phyloP scores from a whole-genome alignment of 2,113 vertebrate species.

The Corvus moneduloides region DNA sequence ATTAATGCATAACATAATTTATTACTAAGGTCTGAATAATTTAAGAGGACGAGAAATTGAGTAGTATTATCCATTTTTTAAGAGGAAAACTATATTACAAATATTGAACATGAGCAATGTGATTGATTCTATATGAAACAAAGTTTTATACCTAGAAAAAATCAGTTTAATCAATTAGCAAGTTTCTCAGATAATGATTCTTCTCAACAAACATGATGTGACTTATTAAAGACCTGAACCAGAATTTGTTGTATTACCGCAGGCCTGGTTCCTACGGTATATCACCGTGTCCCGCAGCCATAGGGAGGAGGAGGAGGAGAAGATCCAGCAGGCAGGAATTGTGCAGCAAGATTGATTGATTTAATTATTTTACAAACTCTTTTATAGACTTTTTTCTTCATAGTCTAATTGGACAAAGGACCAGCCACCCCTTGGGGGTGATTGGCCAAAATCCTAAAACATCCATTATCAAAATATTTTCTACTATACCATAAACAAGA shows the following conservation, averaged over 20 bases:
- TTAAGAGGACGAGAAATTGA: neutral
- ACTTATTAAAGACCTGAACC: neutral
- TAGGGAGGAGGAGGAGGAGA: too few species aligned
- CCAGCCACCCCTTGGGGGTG: too few species aligned
- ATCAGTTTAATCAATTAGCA: neutral
- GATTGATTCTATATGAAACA: neutral
- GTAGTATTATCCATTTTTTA: neutral
- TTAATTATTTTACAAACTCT: too few species aligned
- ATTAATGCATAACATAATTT: neutral
- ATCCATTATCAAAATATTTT: too few species aligned
- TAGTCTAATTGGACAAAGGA: too few species aligned
- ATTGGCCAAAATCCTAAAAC: too few species aligned
- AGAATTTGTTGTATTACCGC: neutral
- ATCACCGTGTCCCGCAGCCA: too few species aligned
- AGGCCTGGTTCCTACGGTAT: too few species aligned
- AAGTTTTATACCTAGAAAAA: neutral
- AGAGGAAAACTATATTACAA: neutral
- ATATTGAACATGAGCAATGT: neutral
- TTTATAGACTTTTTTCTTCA: too few species aligned
- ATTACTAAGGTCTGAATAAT: constrained; percentile 22
- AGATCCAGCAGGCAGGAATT: too few species aligned
- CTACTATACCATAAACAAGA: too few species aligned
- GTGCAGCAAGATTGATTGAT: too few species aligned
- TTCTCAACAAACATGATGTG: neutral
- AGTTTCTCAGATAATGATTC: neutral